Conservation (phyloP, 2,797 vertebrate species). For the Morelia viridis region DNA sequence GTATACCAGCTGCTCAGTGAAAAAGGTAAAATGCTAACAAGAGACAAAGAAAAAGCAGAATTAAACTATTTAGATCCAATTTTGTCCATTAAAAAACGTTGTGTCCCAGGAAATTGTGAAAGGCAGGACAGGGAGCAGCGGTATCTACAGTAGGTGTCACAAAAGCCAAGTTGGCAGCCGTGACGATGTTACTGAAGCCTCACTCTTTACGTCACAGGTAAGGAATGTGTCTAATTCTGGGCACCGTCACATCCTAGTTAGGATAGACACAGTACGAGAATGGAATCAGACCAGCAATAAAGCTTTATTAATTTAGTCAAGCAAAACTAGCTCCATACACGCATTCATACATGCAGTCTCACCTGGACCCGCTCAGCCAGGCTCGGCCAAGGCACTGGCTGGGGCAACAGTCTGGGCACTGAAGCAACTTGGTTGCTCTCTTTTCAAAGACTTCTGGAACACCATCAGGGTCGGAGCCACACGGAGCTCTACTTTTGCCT, state of each 20-base stretch:
- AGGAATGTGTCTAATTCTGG: neutral
- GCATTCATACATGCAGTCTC: neutral
- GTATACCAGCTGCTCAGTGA: neutral
- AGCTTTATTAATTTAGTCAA: neutral
- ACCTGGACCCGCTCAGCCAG: neutral
- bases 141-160: neutral
- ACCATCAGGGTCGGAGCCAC: too few species aligned
- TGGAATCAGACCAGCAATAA: too few species aligned
- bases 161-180: neutral
- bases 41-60: neutral
- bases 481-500: neutral
- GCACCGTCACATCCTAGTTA: too few species aligned
- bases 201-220: neutral
- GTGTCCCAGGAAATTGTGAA: neutral
- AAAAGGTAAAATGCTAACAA: neutral
- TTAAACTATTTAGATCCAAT: neutral
- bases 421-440: neutral
- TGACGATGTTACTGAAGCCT: too few species aligned
- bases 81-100: neutral
- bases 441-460: neutral
- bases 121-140: neutral
- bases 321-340: neutral
- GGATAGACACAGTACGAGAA: too few species aligned
- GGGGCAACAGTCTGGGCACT: neutral
- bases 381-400: too few species aligned